Percentiles rank a stretch among this genome's conserved stretches.
Conservation (phyloP, 2,797 vertebrate species). For the Labroides dimidiatus region DNA sequence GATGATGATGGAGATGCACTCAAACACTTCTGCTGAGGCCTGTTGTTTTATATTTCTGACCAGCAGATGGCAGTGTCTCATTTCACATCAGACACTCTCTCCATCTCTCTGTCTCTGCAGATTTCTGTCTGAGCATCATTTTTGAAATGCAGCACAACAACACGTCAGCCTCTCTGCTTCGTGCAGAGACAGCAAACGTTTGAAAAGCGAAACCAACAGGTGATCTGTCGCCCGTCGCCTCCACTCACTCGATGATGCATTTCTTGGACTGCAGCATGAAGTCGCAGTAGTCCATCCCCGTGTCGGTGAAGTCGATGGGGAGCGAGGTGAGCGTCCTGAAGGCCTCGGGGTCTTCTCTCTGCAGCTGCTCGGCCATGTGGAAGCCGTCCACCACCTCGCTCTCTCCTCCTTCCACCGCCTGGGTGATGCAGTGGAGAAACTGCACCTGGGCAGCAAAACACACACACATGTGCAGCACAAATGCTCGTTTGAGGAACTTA, state of each 20-base stretch:
- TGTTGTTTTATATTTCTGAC: conserved; percentile 3
- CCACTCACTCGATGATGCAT: conserved; percentile 90
- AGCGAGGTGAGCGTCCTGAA: conserved; percentile 88
- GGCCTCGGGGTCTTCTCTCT: conserved; percentile 87
- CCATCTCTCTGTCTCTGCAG: too few relatives aligned
- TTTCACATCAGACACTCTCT: conserved; percentile 37
- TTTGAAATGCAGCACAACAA: not conserved
- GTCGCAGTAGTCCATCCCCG: conserved; percentile 92
- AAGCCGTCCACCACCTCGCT: conserved; percentile 93
- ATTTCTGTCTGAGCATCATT: not conserved
- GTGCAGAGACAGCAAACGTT: not conserved
- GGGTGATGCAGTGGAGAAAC: conserved; percentile 93
- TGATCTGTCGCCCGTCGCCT: not conserved
- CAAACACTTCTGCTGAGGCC: too few relatives aligned
- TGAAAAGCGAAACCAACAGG: not conserved
- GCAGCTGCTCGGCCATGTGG: conserved; percentile 86
- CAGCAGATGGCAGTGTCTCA: conserved; percentile 79
- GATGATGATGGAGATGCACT: too few relatives aligned
- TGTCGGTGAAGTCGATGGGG: conserved; percentile 90
- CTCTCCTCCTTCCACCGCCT: conserved; percentile 90
- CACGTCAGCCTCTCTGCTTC: not conserved
- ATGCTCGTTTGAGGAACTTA: conserved; percentile 21
- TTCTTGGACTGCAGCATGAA: conserved; percentile 95
- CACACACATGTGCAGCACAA: conserved; percentile 11
- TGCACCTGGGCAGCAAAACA: conserved; percentile 86